Percentiles rank a stretch among this genome's conserved stretches.
These are phyloP conservation scores for Boleophthalmus pectinirostris DNA, from an alignment of 2,113 vertebrate species.

Conservation along the genomic window DNA sequence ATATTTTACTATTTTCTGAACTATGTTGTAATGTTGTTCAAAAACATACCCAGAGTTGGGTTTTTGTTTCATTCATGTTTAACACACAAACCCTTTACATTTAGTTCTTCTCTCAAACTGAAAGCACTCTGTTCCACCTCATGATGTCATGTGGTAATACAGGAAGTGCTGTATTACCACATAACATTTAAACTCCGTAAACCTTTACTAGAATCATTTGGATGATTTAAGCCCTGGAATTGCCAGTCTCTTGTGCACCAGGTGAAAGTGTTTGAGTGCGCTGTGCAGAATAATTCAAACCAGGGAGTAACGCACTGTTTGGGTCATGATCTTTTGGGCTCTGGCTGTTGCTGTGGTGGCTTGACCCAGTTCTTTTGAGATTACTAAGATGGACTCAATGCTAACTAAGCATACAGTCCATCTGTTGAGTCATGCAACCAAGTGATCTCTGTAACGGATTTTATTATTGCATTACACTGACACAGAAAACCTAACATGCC, in stretches of 20 bases:
- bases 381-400: not conserved
- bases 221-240: too few relatives aligned
- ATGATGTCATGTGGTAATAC: too few relatives aligned
- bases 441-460: not conserved
- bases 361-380: not conserved
- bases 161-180: too few relatives aligned
- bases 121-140: too few relatives aligned
- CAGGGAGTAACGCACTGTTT: not conserved
- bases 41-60: too few relatives aligned
- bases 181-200: too few relatives aligned
- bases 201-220: too few relatives aligned
- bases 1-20: too few relatives aligned
- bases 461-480: not conserved
- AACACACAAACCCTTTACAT: too few relatives aligned
- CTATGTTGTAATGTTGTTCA: too few relatives aligned
- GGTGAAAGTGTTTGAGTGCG: not conserved
- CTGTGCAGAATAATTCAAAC: not conserved
- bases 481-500: not conserved
- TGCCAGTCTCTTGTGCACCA: not conserved
- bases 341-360: not conserved
- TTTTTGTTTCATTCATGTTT: too few relatives aligned
- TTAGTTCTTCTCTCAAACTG: too few relatives aligned
- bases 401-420: constrained; percentile 1
- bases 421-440: not conserved
- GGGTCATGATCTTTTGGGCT: not conserved